Conservation (phyloP, 2,888 invertebrate species). For the Cerceris rybyensis region DNA sequence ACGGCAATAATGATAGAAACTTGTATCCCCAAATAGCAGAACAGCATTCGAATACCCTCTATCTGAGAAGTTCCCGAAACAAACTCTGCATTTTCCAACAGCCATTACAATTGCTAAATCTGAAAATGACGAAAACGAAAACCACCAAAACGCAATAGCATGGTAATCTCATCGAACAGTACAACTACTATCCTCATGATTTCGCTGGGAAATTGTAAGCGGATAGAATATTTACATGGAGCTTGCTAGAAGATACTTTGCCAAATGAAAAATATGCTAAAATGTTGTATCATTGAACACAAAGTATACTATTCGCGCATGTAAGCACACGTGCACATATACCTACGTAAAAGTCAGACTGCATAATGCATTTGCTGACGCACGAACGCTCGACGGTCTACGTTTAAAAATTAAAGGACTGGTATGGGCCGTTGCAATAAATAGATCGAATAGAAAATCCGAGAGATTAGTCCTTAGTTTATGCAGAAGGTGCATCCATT, state of each 20-base stretch:
- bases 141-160: background rate
- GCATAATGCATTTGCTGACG: constrained; percentile 49
- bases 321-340: background rate
- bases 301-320: background rate
- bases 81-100: no score
- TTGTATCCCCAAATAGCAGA: no score
- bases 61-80: no score
- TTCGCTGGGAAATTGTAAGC: background rate
- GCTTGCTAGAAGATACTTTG: constrained; percentile 5
- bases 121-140: no score
- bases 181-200: constrained; percentile 2
- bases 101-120: no score
- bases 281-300: constrained; percentile 6
- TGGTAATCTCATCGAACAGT: background rate
- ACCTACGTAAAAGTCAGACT: constrained; percentile 4
- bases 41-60: no score
- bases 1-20: no score
- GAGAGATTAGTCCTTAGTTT: constrained; percentile 31
- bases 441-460: constrained; percentile 50
- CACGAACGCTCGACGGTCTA: constrained; percentile 25
- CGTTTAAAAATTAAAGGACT: constrained; percentile 50
- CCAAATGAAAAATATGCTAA: constrained; percentile 8
- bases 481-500: constrained; percentile 24
- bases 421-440: constrained; percentile 43
- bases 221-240: constrained; percentile 5